These are phyloP conservation scores for Cololabis saira DNA, from an alignment of 2,113 vertebrate genomes.

Conservation along the genomic window DNA sequence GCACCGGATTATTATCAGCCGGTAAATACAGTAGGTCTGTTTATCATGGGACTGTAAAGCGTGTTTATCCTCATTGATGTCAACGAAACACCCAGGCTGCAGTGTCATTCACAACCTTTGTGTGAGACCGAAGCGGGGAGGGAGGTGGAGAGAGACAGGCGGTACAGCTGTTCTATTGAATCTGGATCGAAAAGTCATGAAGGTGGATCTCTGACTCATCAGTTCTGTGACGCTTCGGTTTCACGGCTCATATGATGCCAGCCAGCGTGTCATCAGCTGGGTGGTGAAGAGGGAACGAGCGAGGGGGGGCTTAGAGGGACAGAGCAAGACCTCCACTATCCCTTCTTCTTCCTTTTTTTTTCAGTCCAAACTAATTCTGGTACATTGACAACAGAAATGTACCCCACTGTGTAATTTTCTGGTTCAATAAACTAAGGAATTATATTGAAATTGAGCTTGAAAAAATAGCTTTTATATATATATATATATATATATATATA, in stretches of 20 bases:
- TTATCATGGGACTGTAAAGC: conserved; percentile 26
- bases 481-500: too few relatives aligned
- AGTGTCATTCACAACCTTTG: conserved; percentile 68
- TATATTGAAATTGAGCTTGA: conserved; percentile 37
- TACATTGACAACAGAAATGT: conserved; percentile 41
- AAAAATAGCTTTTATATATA: too few relatives aligned
- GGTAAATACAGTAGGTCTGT: conserved; percentile 61
- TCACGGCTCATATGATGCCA: conserved; percentile 65
- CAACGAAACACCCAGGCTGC: conserved; percentile 72
- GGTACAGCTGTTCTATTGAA: conserved; percentile 77
- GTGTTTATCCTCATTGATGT: conserved; percentile 52
- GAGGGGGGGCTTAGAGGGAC: not conserved
- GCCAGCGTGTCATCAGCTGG: conserved; percentile 61
- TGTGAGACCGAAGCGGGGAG: conserved; percentile 20
- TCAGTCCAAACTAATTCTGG: conserved; percentile 28
- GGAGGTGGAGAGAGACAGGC: conserved; percentile 33
- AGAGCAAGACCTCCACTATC: conserved; percentile 1
- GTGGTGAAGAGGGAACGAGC: conserved; percentile 11
- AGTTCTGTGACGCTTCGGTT: conserved; percentile 72
- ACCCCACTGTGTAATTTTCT: conserved; percentile 33
- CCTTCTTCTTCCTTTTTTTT: conserved; percentile 16
- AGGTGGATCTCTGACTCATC: conserved; percentile 81
- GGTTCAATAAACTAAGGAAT: conserved; percentile 26
- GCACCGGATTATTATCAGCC: conserved; percentile 22
- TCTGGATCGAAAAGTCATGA: conserved; percentile 75